Conservation (phyloP, 2,888 invertebrate species). For the Lasioglossum zephyrum region DNA sequence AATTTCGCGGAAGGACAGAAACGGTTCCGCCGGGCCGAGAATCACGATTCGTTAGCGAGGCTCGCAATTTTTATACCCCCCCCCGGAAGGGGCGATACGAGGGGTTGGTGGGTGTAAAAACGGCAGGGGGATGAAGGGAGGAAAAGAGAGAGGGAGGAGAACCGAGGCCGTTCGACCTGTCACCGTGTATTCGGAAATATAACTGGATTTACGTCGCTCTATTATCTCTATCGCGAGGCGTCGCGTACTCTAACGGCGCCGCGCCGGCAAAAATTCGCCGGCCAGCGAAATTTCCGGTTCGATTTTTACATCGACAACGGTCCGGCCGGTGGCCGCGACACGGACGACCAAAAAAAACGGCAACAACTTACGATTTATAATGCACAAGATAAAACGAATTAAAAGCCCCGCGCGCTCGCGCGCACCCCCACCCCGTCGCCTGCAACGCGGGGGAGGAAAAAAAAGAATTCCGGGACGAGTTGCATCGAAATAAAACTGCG, state of each 20-base stretch:
- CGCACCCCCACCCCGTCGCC: background rate
- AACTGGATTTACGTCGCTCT: constrained; percentile 63
- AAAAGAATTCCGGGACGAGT: constrained; percentile 45
- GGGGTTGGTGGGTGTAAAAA: background rate
- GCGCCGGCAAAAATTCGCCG: constrained; percentile 39
- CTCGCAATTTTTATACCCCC: constrained; percentile 60
- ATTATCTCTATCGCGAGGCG: constrained; percentile 58
- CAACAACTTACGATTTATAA: constrained; percentile 62
- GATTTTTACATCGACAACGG: constrained; percentile 59
- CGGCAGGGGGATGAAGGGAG: background rate
- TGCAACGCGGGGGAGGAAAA: background rate
- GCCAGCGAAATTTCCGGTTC: constrained; percentile 51
- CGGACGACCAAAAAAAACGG: constrained; percentile 25
- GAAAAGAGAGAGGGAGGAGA: background rate
- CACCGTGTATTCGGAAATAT: constrained; percentile 64
- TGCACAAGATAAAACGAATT: constrained; percentile 62
- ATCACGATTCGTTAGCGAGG: constrained; percentile 73
- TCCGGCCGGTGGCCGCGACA: constrained; percentile 10
- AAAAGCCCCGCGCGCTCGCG: constrained; percentile 38
- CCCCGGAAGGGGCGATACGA: background rate
- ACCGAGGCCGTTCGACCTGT: constrained; percentile 37
- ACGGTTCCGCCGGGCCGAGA: constrained; percentile 62
- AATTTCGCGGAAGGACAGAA: constrained; percentile 75
- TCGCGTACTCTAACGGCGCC: constrained; percentile 43
- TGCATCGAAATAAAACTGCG: constrained; percentile 55